Base-by-base conservation (phyloP, 2,797 vertebrate species). In the Ctenopoma multispine region DNA sequence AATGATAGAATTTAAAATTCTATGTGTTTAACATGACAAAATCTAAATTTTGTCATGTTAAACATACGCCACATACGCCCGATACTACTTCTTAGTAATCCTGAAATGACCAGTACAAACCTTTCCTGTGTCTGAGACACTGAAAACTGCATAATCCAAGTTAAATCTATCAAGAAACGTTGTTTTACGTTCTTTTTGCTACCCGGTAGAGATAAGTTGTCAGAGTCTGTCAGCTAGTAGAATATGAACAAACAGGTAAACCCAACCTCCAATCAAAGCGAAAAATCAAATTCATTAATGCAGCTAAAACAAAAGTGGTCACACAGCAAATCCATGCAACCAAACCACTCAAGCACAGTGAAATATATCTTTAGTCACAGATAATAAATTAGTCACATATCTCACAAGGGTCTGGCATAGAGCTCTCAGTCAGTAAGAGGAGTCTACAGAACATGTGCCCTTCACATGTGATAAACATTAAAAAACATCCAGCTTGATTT, bases 371-470 rank as follows among this genome's bases (percentile, higher is more conserved):
- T 75, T 14, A 49, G 77, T 71, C 69, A 58, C 55, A 69, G 64
- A 66, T 67, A 17, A 69, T 63, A 63, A 69, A 75, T 43, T 2
- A 50, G 72, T 69, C 75, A 76, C 79, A 68, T 67, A 79, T 46
- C 4, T 64, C 36, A 5, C 36, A 44, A 18, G 13, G 38, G 15
- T 13, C 44, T 43, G 41, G 21, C 41, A 53, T 13, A 7, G 48
- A 76, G 67, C 34, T 12, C 29, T 34, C 34, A 44, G 63, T 65
- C 43, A 61, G 29, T 4, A 1, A 38, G 31, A 15, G 9, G 47
- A 18, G 43, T 53, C 29, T 7, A 31, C 7, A 57, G 34, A 24
- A 55, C 55, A 20, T 34, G 47, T 11, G 36, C 4, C 18, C 11
- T 4, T 70, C 55, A 69, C 41, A 66, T 44, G 54, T 44, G 60